Evolutionary conservation across 92 coral and sea anemone species (phyloP).

Genomic region (Epizoanthus ramosus): DNA sequence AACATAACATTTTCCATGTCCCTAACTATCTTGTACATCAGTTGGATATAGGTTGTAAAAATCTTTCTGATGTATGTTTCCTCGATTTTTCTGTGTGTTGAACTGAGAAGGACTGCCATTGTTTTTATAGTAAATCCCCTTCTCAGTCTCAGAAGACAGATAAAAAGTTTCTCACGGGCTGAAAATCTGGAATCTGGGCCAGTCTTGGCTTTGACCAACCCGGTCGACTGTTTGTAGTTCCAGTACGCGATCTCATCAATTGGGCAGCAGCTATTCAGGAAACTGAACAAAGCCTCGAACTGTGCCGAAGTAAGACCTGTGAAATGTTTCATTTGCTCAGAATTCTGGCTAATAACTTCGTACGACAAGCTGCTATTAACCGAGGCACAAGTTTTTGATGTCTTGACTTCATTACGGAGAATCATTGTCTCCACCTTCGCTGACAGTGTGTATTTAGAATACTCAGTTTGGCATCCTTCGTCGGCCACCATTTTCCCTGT

Average conservation of each 20-base stretch:
- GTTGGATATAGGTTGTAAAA: slow-evolving; percentile 68
- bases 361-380: slow-evolving; percentile 21
- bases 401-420: slow-evolving; percentile 43
- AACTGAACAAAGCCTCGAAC: slow-evolving; percentile 54
- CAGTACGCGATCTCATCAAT: slow-evolving; percentile 26
- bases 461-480: slow-evolving; percentile 59
- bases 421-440: slow-evolving; percentile 65
- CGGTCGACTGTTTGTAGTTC: slow-evolving; percentile 34
- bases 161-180: slow-evolving; percentile 44
- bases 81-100: slow-evolving; percentile 55
- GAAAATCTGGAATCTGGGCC: slow-evolving; percentile 52
- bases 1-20: slow-evolving; percentile 60
- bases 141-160: slow-evolving; percentile 21
- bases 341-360: slow-evolving; percentile 15
- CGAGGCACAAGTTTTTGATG: slow-evolving; percentile 35
- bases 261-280: slow-evolving; percentile 35
- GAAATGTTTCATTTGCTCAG: slow-evolving; percentile 22
- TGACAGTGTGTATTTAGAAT: slow-evolving; percentile 60
- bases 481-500: slow-evolving; percentile 59
- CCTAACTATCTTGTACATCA: slow-evolving; percentile 57
- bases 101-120: slow-evolving; percentile 37
- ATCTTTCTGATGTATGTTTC: slow-evolving; percentile 49
- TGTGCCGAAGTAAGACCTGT: slow-evolving; percentile 63
- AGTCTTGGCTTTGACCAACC: slow-evolving; percentile 27
- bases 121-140: slow-evolving; percentile 40